Percentiles rank a stretch among this genome's conserved stretches.
These are phyloP conservation scores for Dione juno DNA, from an alignment of 2,888 invertebrate species.

Conservation along the genomic window DNA sequence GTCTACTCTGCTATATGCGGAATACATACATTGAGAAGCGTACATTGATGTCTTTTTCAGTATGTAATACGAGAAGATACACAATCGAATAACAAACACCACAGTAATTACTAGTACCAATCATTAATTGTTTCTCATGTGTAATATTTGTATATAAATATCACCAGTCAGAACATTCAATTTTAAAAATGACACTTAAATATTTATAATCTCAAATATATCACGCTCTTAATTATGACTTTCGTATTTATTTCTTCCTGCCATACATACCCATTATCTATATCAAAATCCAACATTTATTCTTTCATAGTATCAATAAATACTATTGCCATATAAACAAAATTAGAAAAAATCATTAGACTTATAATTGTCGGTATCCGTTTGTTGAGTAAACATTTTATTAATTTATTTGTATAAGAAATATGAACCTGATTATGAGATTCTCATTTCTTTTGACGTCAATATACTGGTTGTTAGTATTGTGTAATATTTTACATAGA, in stretches of 20 bases:
- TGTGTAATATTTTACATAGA: background rate
- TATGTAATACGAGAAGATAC: background rate
- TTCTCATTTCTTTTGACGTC: slow-evolving; percentile 38
- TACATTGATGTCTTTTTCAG: no score
- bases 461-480: slow-evolving; percentile 36
- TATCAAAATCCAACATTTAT: slow-evolving; percentile 10
- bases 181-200: background rate
- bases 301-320: slow-evolving; percentile 26
- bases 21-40: no score
- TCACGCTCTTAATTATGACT: slow-evolving; percentile 9
- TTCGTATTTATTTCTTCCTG: slow-evolving; percentile 16
- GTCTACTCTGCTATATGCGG: no score
- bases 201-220: slow-evolving; percentile 8
- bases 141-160: background rate
- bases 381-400: slow-evolving; percentile 33
- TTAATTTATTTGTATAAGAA: slow-evolving; percentile 34
- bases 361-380: slow-evolving; percentile 25
- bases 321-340: slow-evolving; percentile 25
- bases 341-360: slow-evolving; percentile 6
- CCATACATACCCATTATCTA: slow-evolving; percentile 1
- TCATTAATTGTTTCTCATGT: background rate
- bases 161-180: background rate
- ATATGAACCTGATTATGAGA: slow-evolving; percentile 41
- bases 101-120: background rate
- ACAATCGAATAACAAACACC: background rate